These are phyloP conservation scores for Thamnophis sirtalis DNA, from an alignment of 2,113 vertebrate species.

Conservation along the genomic window DNA sequence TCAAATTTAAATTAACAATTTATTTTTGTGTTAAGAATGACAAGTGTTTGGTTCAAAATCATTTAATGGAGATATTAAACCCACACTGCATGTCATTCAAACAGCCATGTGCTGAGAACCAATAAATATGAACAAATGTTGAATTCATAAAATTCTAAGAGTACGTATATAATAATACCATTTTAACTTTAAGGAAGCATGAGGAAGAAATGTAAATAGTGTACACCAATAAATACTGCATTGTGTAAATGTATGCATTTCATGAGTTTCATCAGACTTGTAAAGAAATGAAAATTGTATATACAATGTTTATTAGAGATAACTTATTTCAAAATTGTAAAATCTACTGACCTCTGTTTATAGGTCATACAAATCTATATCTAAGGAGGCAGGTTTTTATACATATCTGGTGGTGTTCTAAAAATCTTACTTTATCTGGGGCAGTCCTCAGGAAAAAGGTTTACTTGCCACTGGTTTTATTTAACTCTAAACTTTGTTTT, in stretches of 20 bases:
- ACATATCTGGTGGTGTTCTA: background rate
- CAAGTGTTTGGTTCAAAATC: background rate
- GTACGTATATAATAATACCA: background rate
- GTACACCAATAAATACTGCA: background rate
- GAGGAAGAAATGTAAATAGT: background rate
- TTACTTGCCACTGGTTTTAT: background rate
- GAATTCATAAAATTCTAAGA: background rate
- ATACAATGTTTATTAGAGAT: background rate
- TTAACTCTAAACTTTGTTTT: too few relatives aligned
- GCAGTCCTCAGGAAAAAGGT: background rate
- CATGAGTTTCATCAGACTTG: background rate
- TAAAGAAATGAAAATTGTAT: background rate
- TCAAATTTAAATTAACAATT: background rate
- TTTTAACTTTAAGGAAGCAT: background rate
- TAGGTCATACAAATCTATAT: background rate
- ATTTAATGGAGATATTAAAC: background rate
- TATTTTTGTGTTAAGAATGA: background rate
- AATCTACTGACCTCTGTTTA: background rate
- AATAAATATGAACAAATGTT: background rate
- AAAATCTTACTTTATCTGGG: background rate
- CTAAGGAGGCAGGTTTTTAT: background rate
- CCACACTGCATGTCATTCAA: background rate
- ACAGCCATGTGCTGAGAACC: background rate
- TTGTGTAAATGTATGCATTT: background rate
- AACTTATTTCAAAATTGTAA: background rate